Conservation (phyloP, 2,113 vertebrate genomes). For the Nycticryphes semicollaris region DNA sequence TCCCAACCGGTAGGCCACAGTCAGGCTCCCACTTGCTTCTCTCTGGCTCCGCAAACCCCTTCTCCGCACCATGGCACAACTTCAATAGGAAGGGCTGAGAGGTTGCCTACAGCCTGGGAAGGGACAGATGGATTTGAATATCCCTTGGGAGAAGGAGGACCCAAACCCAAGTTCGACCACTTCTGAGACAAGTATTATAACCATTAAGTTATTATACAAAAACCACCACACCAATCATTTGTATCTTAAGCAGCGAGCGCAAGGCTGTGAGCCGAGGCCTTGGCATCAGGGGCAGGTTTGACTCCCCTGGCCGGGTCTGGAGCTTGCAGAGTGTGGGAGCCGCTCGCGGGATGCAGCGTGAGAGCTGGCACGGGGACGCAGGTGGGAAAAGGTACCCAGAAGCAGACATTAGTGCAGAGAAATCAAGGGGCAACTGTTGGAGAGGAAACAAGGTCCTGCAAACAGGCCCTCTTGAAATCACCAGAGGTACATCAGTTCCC, state of each 20-base stretch:
- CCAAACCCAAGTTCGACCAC: conserved; percentile 30
- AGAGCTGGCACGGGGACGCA: neutral
- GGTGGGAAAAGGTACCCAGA: neutral
- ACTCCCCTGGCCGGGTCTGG: conserved; percentile 6
- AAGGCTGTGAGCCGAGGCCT: neutral
- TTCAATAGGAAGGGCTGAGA: conserved; percentile 39
- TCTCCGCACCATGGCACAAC: conserved; percentile 1
- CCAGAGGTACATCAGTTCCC: neutral
- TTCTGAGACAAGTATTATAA: conserved; percentile 39
- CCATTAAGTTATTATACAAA: conserved; percentile 1
- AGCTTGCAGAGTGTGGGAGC: conserved; percentile 25
- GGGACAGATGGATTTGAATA: conserved; percentile 64
- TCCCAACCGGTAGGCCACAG: neutral
- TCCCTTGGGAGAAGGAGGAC: conserved; percentile 44
- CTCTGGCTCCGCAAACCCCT: neutral
- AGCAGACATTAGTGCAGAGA: neutral
- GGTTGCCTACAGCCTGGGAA: conserved; percentile 68
- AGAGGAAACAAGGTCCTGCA: neutral
- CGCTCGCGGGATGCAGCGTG: accelerated
- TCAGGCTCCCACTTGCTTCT: conserved; percentile 66
- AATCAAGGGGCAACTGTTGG: neutral
- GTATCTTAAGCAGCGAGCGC: conserved; percentile 33
- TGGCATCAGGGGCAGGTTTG: conserved; percentile 45
- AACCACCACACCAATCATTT: conserved; percentile 50
- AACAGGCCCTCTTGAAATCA: neutral